These are phyloP conservation scores for Oreonectes daqikongensis DNA, from an alignment of 2,797 vertebrate species.

Conservation along the genomic window DNA sequence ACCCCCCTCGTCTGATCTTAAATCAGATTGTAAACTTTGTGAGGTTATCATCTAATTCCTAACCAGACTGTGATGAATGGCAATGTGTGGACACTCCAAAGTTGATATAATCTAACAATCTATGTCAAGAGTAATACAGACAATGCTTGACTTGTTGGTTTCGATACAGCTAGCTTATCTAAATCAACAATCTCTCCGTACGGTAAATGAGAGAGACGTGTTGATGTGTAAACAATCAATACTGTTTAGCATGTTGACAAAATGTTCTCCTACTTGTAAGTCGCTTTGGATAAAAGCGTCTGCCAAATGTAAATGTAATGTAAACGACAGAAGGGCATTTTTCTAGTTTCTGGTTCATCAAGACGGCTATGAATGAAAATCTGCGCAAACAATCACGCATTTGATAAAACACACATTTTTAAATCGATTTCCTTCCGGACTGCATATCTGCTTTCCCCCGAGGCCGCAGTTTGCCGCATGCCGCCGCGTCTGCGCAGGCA, in stretches of 20 bases:
- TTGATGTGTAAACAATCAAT: too few relatives aligned
- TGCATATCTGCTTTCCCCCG: conserved; percentile 40
- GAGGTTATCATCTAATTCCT: conserved; percentile 5
- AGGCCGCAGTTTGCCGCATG: conserved; percentile 25
- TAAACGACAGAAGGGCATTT: conserved; percentile 35
- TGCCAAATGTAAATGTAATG: too few relatives aligned
- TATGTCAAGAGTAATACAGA: conserved; percentile 9
- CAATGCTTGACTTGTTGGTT: neutral
- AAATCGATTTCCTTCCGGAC: conserved; percentile 60
- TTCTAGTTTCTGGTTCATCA: conserved; percentile 10
- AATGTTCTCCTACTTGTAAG: too few relatives aligned
- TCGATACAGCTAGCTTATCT: conserved; percentile 36
- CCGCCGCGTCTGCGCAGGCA: conserved; percentile 64
- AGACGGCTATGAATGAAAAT: too few relatives aligned
- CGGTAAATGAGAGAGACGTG: conserved; percentile 24
- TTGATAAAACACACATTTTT: neutral
- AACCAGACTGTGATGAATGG: conserved; percentile 8
- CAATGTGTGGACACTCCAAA: neutral
- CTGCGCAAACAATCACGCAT: neutral
- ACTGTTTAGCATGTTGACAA: too few relatives aligned
- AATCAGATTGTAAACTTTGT: conserved; percentile 4
- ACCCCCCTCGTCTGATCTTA: neutral
- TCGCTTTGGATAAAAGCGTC: too few relatives aligned
- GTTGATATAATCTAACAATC: neutral
- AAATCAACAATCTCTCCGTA: conserved; percentile 30